Evolutionary conservation across 35 echinoderm and acorn worm genomes (phyloP).

Genomic region (Anneissia japonica): DNA sequence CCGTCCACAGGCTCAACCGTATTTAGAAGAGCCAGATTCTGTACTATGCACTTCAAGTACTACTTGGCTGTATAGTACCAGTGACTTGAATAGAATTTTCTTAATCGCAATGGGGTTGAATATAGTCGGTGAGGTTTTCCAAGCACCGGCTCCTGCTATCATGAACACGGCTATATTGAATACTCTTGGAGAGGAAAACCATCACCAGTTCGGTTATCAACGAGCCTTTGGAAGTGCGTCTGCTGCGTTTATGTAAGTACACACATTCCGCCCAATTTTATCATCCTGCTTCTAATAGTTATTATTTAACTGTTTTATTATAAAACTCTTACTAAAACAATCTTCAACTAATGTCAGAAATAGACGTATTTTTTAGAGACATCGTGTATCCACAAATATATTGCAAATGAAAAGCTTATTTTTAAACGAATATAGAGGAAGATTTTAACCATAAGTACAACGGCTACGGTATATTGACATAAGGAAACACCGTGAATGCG

Average conservation of each 20-base stretch:
- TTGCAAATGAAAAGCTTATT: no score
- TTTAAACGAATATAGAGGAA: no score
- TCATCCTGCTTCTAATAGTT: no score
- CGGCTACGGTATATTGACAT: no score
- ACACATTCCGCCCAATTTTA: background rate
- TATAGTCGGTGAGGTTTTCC: background rate
- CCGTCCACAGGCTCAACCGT: background rate
- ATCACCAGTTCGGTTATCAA: background rate
- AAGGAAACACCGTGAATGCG: no score
- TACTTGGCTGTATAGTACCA: background rate
- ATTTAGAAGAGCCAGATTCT: background rate
- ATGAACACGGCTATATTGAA: background rate
- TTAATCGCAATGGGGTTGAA: background rate
- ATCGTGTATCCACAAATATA: no score
- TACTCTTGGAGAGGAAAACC: background rate
- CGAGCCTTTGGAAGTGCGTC: background rate
- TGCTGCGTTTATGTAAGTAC: background rate
- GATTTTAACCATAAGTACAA: no score
- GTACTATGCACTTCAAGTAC: background rate
- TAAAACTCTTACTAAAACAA: no score
- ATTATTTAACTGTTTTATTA: no score
- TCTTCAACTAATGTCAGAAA: no score
- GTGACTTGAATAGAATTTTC: background rate
- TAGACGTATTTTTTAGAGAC: no score
- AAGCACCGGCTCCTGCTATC: background rate